Conservation (phyloP, 2,113 vertebrate species). For the Halichoeres trimaculatus region DNA sequence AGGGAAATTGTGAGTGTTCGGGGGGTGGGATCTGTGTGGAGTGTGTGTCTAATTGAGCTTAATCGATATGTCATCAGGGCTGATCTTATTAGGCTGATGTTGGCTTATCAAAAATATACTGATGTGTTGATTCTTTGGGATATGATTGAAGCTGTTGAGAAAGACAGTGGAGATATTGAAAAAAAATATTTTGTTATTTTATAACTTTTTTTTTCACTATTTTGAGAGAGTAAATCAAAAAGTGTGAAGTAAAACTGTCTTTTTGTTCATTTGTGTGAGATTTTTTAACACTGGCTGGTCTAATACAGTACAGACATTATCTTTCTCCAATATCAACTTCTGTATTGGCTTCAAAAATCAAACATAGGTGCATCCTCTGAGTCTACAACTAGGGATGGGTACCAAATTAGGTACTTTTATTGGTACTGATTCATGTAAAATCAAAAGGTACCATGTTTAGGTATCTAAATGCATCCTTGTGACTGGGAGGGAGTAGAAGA, state of each 20-base stretch:
- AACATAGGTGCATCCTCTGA: neutral
- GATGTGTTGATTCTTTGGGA: slow-evolving; percentile 6
- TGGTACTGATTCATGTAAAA: no score
- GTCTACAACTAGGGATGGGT: no score
- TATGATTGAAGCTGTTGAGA: slow-evolving; percentile 6
- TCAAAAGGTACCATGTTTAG: no score
- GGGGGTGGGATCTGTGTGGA: slow-evolving; percentile 22
- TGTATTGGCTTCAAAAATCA: neutral
- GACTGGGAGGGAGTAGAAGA: no score
- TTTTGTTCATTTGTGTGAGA: neutral
- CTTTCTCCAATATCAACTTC: neutral
- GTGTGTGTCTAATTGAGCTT: slow-evolving; percentile 30
- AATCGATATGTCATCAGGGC: slow-evolving; percentile 52
- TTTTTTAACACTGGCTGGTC: no score
- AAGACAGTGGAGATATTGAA: neutral
- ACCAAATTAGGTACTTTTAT: no score
- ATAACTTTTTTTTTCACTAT: neutral
- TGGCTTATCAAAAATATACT: slow-evolving; percentile 11
- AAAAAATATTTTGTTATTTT: neutral
- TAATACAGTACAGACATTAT: neutral
- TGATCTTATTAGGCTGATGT: slow-evolving; percentile 5
- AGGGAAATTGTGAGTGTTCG: slow-evolving; percentile 33
- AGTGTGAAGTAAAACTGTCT: neutral
- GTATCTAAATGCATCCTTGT: no score
- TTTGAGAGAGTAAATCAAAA: no score